Conservation (phyloP, 2,797 vertebrate genomes). For the Hypotaenidia okinawae region DNA sequence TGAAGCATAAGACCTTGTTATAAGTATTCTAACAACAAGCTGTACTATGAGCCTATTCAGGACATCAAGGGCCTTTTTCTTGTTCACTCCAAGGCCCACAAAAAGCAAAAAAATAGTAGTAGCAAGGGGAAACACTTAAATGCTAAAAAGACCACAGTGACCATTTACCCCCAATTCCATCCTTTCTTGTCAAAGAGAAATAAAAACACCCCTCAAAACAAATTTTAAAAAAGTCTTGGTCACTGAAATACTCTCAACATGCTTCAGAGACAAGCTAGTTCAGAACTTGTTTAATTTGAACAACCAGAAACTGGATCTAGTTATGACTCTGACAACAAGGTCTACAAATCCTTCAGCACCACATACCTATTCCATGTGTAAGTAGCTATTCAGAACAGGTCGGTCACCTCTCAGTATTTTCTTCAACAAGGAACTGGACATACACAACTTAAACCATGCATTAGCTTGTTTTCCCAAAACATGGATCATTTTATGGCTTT, state of each 20-base stretch:
- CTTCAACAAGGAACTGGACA: neutral
- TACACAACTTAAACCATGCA: neutral
- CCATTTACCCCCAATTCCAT: neutral
- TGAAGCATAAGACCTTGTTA: neutral
- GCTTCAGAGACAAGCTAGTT: neutral
- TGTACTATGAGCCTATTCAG: neutral
- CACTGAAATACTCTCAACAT: neutral
- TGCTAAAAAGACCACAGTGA: neutral
- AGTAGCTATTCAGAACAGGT: constrained; percentile 28
- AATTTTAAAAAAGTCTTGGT: neutral
- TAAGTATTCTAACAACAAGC: neutral
- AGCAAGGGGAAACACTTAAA: neutral
- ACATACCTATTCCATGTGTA: constrained; percentile 3
- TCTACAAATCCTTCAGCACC: neutral
- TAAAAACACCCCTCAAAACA: neutral
- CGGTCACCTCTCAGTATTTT: neutral
- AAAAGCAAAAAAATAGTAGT: neutral
- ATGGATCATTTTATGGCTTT: neutral
- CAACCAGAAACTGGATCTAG: neutral
- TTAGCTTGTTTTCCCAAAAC: neutral
- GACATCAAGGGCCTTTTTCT: neutral
- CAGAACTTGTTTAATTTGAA: neutral
- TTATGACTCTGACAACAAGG: neutral
- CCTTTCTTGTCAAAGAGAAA: neutral
- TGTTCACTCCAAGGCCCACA: neutral